Conservation (phyloP, 2,113 vertebrate species). For the Xyrauchen texanus region DNA sequence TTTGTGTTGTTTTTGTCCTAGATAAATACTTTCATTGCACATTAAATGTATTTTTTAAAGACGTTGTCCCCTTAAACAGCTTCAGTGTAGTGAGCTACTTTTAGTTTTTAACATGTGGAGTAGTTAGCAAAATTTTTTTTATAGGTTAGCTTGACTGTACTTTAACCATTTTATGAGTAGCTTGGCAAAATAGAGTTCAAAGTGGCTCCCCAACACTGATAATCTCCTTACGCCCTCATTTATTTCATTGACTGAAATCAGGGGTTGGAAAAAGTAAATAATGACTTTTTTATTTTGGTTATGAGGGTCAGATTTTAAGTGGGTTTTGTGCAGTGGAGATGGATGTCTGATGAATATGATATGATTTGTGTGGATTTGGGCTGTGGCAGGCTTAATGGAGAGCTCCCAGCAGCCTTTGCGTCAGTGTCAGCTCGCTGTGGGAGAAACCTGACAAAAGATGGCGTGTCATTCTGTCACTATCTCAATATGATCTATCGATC, state of each 20-base stretch:
- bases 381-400: constrained; percentile 47
- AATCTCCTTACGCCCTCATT: background rate
- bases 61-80: no score
- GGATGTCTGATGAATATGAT: constrained; percentile 6
- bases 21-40: no score
- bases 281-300: constrained; percentile 6
- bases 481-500: constrained; percentile 53
- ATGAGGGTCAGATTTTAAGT: background rate
- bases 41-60: no score
- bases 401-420: constrained; percentile 35
- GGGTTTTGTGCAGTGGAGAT: background rate
- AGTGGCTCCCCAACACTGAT: no score
- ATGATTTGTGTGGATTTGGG: constrained; percentile 36
- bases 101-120: no score
- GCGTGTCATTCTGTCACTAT: constrained; percentile 50
- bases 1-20: no score
- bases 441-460: constrained; percentile 50
- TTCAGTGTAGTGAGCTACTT: no score
- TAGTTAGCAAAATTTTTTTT: no score
- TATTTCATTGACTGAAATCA: constrained; percentile 31
- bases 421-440: constrained; percentile 32
- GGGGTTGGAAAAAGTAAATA: constrained; percentile 22
- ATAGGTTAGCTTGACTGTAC: no score
- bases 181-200: no score
- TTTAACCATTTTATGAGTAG: no score